A percentile compares a stretch with the other conserved stretches of the same genome.
Evolutionary conservation across 2,888 invertebrate species (phyloP).

Genomic region (Autographa pulchrina): DNA sequence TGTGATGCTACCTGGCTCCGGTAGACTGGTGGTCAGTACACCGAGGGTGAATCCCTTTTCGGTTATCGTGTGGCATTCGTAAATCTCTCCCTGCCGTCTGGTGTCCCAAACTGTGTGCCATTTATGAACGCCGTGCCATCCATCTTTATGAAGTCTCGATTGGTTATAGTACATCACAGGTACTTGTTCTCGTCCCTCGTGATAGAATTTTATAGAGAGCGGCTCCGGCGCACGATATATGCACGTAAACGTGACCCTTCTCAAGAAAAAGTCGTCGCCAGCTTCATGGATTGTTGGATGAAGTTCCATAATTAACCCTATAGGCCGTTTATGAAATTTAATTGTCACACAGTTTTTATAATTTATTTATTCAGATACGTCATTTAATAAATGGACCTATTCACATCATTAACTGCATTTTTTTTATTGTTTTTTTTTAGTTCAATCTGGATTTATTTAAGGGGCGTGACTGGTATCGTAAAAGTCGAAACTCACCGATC

Average conservation of each 20-base stretch:
- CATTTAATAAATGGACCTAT: no score
- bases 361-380: background rate
- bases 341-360: conserved; percentile 26
- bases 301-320: conserved; percentile 85
- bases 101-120: conserved; percentile 78
- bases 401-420: no score
- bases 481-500: conserved; percentile 66
- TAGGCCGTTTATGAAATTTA: conserved; percentile 51
- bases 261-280: conserved; percentile 58
- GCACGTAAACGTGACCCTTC: conserved; percentile 77
- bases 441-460: no score
- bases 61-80: conserved; percentile 81
- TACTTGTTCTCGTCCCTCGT: conserved; percentile 68
- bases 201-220: conserved; percentile 80
- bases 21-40: conserved; percentile 77
- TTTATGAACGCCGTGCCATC: conserved; percentile 77
- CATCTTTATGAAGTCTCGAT: conserved; percentile 72
- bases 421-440: no score
- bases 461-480: background rate
- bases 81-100: conserved; percentile 68
- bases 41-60: conserved; percentile 77
- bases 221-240: conserved; percentile 83
- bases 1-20: conserved; percentile 61
- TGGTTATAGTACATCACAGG: conserved; percentile 71
- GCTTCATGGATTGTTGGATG: conserved; percentile 76